Conservation (phyloP, 2,888 invertebrate species). For the Melinaea menophilus region DNA sequence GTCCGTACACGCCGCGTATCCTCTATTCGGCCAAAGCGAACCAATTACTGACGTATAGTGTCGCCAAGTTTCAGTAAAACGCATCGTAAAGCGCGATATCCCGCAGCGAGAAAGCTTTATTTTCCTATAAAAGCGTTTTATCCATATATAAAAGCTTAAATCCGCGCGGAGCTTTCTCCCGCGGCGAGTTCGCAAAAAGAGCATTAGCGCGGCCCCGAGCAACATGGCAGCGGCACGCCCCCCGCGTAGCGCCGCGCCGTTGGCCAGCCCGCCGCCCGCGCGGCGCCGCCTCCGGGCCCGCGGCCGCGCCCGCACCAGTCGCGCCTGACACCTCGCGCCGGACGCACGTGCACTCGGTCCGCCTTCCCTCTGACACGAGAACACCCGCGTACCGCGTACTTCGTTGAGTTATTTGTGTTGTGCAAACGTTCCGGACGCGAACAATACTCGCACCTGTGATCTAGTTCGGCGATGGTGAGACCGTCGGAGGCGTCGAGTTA, state of each 20-base stretch:
- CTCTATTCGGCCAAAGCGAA: constrained; percentile 61
- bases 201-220: constrained; percentile 62
- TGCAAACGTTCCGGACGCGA: not conserved
- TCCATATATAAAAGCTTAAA: constrained; percentile 78
- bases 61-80: constrained; percentile 74
- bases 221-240: constrained; percentile 72
- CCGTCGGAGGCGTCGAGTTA: constrained; percentile 13
- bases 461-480: constrained; percentile 17
- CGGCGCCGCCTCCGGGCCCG: constrained; percentile 36
- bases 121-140: constrained; percentile 77
- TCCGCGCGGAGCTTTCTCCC: constrained; percentile 75
- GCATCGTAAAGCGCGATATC: constrained; percentile 73
- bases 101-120: constrained; percentile 76
- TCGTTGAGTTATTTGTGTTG: too few relatives aligned
- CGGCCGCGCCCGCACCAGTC: constrained; percentile 43
- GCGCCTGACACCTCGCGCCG: constrained; percentile 43
- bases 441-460: constrained; percentile 17
- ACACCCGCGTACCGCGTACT: too few relatives aligned
- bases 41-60: constrained; percentile 66
- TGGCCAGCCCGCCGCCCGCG: constrained; percentile 38
- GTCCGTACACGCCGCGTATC: constrained; percentile 41
- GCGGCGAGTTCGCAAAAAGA: constrained; percentile 72
- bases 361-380: constrained; percentile 15
- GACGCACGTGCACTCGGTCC: constrained; percentile 29
- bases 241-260: constrained; percentile 40